Evolutionary conservation across 2,888 invertebrate genomes (phyloP).

Genomic region (Melipona beecheii): DNA sequence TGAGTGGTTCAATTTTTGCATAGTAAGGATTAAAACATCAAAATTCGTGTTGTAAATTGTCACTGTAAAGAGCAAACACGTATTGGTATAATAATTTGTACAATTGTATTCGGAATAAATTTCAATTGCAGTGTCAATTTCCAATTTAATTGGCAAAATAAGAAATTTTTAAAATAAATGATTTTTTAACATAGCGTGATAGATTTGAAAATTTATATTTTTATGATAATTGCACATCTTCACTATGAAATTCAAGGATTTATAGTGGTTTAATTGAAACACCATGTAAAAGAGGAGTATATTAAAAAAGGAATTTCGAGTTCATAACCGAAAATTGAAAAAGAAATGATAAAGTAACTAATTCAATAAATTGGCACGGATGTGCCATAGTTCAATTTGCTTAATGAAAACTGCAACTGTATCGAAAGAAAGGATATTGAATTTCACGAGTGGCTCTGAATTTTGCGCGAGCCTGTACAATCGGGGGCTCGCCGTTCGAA

Average conservation of each 20-base stretch:
- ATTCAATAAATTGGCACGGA: background rate
- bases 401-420: no score
- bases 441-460: background rate
- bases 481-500: conserved; percentile 4
- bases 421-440: background rate
- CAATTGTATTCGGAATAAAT: no score
- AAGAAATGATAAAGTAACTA: background rate
- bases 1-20: background rate
- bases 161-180: no score
- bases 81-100: no score
- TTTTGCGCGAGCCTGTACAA: conserved; percentile 1
- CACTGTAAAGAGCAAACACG: no score
- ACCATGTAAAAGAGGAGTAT: no score
- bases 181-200: background rate
- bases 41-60: background rate
- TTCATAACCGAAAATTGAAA: background rate
- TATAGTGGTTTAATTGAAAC: background rate
- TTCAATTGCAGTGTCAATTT: no score
- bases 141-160: no score
- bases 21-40: background rate
- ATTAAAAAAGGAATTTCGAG: background rate
- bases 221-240: background rate
- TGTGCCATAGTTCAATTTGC: no score
- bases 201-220: background rate
- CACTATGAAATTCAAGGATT: background rate